Base-by-base conservation (phyloP, 1,140 invertebrate species). In the Caenorhabditis latens region DNA sequence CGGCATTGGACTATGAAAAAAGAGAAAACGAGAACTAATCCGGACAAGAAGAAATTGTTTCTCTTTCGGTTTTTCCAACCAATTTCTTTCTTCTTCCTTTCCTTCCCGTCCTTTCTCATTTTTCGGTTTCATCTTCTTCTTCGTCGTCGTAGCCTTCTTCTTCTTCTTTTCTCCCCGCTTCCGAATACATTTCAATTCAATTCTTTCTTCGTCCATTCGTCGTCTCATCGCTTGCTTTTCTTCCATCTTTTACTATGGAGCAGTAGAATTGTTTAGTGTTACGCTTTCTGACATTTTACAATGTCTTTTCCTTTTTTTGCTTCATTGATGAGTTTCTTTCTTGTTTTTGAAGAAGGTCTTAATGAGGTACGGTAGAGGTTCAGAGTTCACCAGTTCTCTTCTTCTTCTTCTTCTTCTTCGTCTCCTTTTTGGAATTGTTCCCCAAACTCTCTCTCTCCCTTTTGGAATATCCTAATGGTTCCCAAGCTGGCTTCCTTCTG, bases 181-280 rank as follows among this genome's bases (percentile, higher is more conserved):
- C 65, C 42, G 71, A 79, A 79, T 79, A 79, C 71, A 79, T 79
- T 79, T 79, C 71, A 79, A 79, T 79, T 79, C 71, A 79, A 79
- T 79, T 79, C 71, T n/a, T 79, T 53, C 71, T 13, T 71, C 71
- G 71, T 48, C 71, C 71, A 79, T n/a, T 32, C 21, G 1, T 16
- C 42, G 2, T 21, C 71, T 79, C 32, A 14, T 79, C 71, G 43
- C 42, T 48, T 16, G 42, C 6, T 67, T 67, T 79, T 79, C 71
- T 79, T 79, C 71, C 71, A 79, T 79, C 71, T 71, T 71, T 71
- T 71, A 71, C 19, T 71, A 46, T 16, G 40, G 71, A 79, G 71
- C 71, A 79, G 71, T 46, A 71, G 65, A 43, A 71, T 71, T 79
- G 71, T 79, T 79, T 79, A 79, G 71, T 79, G n/a, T 42, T 79